phyloP scores from a whole-genome alignment of 2,888 invertebrate species.

The Rugalucina vietnamica region DNA sequence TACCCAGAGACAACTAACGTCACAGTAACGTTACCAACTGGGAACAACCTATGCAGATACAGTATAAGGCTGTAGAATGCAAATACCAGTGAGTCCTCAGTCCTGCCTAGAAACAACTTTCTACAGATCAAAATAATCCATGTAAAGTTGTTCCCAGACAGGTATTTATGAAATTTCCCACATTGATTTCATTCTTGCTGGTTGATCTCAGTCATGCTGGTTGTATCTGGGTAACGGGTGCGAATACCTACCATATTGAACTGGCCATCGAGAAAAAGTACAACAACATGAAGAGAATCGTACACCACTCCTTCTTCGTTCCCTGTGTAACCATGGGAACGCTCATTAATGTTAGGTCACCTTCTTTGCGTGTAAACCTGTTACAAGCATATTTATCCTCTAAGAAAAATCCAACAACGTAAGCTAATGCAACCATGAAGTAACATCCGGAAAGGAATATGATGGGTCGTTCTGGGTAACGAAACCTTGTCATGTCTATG shows the following conservation, averaged over 20 bases:
- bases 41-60: too few species aligned
- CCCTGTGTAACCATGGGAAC: slow-evolving; percentile 87
- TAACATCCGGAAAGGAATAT: slow-evolving; percentile 98
- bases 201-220: too few species aligned
- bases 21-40: too few species aligned
- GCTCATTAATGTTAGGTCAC: slow-evolving; percentile 12
- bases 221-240: slow-evolving; percentile 98
- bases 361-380: slow-evolving; percentile 71
- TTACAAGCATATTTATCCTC: slow-evolving; percentile 84
- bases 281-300: slow-evolving; percentile 97
- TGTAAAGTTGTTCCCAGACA: too few species aligned
- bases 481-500: slow-evolving; percentile 97
- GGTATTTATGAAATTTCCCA: too few species aligned
- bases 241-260: slow-evolving; percentile 98
- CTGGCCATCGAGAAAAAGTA: slow-evolving; percentile 97
- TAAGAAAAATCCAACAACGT: slow-evolving; percentile 87
- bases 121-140: too few species aligned
- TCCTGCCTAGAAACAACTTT: too few species aligned
- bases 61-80: too few species aligned
- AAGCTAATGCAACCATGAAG: slow-evolving; percentile 96
- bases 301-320: slow-evolving; percentile 88
- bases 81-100: too few species aligned
- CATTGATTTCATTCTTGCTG: too few species aligned
- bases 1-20: too few species aligned
- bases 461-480: slow-evolving; percentile 98